Base-by-base conservation (phyloP, 2,888 invertebrate species). In the Dichetophora obliterata region DNA sequence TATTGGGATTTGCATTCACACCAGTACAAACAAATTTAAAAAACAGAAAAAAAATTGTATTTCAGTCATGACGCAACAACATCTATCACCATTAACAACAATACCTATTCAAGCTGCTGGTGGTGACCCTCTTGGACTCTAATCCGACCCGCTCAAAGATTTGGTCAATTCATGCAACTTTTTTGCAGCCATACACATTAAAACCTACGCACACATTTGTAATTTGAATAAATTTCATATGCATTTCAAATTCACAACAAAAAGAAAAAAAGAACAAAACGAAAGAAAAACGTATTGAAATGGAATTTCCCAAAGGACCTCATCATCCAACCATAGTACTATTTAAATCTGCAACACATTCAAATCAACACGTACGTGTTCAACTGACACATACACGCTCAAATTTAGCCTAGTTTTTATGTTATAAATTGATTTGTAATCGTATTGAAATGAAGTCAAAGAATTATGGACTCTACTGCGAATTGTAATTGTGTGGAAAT, bases 291-390 rank as follows among this genome's bases (percentile, higher is more conserved):
- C 43, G 43, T 43, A 43, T 43, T 11, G 43, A 43, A 43, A 43
- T 27, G 9, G 24, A 27, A 59, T 59, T 59, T 59, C 57, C 57
- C 57, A 59, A 27, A 22, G 57, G 57, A 14, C 57, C 54, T 54
- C 57, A 27, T 59, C 57, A 22, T 59, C 5, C 43, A 14, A 43
- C 43, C 14, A 43, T 43, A 43, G 65, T 48, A n/a, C 19, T 19
- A 1, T 43, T 24, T 52, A 78, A 78, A 78, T 76, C 78, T 75
- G 22, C 37, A 69, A 57, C 76, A 71, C 75, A 77, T 77, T 75
- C 71, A 77, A 77, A 78, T 78, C 71, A 78, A 77, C 78, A 78
- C 78, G 78, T 77, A 70, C 61, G 69, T 3, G 57, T 22, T 14
- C 19, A 14, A 19, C 54, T 22, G 54, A 54, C 19, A 54, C 57